Percentiles rank a stretch among this genome's conserved stretches.
These are phyloP conservation scores for Austrolebias charrua DNA, from an alignment of 2,797 vertebrate species.

Conservation along the genomic window DNA sequence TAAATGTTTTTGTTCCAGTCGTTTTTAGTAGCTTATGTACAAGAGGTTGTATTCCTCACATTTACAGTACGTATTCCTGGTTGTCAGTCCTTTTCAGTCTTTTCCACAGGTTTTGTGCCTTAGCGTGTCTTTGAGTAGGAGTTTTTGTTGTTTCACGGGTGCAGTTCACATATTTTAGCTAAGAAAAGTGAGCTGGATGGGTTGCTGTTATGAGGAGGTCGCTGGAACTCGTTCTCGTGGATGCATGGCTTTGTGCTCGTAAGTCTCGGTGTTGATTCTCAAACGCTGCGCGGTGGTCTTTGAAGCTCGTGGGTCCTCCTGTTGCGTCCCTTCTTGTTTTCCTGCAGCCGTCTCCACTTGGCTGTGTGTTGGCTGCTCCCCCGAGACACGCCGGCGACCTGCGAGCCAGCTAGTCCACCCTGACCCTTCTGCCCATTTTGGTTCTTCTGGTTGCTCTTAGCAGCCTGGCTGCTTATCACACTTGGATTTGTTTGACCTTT, in stretches of 20 bases:
- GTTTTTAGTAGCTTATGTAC: conserved; percentile 74
- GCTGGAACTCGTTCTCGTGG: conserved; percentile 53
- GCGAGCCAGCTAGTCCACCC: conserved; percentile 78
- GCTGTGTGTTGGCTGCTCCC: conserved; percentile 75
- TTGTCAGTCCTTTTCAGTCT: conserved; percentile 51
- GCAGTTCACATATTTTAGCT: conserved; percentile 36
- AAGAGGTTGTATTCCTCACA: conserved; percentile 66
- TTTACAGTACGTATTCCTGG: conserved; percentile 65
- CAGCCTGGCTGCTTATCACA: conserved; percentile 35
- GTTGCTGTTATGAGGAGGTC: conserved; percentile 44
- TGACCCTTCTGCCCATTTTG: conserved; percentile 78
- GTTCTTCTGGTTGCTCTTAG: conserved; percentile 63
- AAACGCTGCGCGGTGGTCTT: conserved; percentile 97
- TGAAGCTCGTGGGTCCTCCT: conserved; percentile 99
- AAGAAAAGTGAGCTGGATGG: conserved; percentile 32
- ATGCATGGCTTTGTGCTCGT: conserved; percentile 68
- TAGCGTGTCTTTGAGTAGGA: conserved; percentile 47
- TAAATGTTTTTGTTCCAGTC: conserved; percentile 42
- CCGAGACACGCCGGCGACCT: conserved; percentile 74
- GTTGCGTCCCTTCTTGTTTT: conserved; percentile 98
- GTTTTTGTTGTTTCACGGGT: conserved; percentile 16
- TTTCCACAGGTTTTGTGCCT: conserved; percentile 62
- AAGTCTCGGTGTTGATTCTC: conserved; percentile 57
- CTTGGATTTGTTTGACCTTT: conserved; percentile 48
- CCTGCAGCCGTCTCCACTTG: conserved; percentile 98